Percentiles rank a stretch among this genome's conserved stretches.
phyloP scores from a whole-genome alignment of 1,140 invertebrate genomes.

The Hyles vespertilio region DNA sequence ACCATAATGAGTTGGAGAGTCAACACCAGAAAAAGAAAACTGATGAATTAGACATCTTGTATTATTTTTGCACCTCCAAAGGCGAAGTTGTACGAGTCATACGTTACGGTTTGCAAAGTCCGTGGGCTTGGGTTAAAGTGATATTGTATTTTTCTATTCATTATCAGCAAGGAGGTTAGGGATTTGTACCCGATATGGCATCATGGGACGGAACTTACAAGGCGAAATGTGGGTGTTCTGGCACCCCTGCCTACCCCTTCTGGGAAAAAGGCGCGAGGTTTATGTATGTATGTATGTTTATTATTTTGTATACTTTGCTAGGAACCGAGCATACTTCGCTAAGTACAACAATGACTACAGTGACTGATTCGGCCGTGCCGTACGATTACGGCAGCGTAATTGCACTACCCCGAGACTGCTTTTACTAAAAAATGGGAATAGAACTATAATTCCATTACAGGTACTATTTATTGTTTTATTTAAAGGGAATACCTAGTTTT shows the following conservation, averaged over 20 bases:
- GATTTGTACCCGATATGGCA: neutral
- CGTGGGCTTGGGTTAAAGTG: neutral
- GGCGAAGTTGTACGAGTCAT: no score
- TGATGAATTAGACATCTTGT: no score
- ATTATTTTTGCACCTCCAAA: no score
- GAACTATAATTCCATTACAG: slow-evolving; percentile 78
- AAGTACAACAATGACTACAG: slow-evolving; percentile 80
- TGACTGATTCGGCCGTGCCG: slow-evolving; percentile 78
- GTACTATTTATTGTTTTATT: slow-evolving; percentile 43
- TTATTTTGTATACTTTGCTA: slow-evolving; percentile 18
- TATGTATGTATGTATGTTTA: neutral
- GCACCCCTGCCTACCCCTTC: no score
- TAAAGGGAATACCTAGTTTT: no score
- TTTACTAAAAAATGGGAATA: slow-evolving; percentile 80
- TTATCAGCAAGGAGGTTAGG: no score
- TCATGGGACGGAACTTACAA: neutral
- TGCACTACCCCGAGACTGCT: slow-evolving; percentile 83
- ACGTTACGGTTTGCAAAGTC: neutral
- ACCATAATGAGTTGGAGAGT: no score
- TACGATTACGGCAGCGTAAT: slow-evolving; percentile 86
- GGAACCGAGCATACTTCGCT: slow-evolving; percentile 81
- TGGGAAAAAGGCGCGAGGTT: neutral
- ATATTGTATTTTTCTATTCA: no score
- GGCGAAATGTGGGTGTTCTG: neutral
- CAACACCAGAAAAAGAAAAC: no score